Evolutionary conservation across 1,140 invertebrate genomes (phyloP), one percentile per base, ranked within the genome.

Genomic region (Sminthurides bifidus): DNA sequence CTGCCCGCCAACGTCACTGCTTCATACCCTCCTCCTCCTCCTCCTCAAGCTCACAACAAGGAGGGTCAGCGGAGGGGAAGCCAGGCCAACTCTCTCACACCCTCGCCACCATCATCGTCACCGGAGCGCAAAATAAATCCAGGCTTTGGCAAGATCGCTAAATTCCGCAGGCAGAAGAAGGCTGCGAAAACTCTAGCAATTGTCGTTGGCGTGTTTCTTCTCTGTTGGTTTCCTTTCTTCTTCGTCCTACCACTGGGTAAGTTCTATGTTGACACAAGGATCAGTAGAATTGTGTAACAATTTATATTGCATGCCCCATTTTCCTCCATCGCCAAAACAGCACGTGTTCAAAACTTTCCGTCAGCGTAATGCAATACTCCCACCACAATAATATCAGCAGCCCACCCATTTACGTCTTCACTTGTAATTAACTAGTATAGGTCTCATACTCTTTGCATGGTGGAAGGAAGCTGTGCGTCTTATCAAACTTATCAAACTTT

Each of bases 141-240:
- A 5, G 59, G 66, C 14, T 63, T 65, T 41, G 70, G 71, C 48
- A 68, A 68, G 58, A 69, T 76, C 41, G 87, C 87, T 14, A 92
- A 94, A 69, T 92, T 92, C 65, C 84, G 86, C 19, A 86, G 92
- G 69, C 90, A 96, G 69, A 94, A 95, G 71, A 97, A 95, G 70
- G 92, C 92, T 6, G 91, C 91, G 0, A 92, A 94, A 67, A 94
- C 90, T 1, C 72, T 94, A 49, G 90, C 90, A 29, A 92, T 94
- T 65, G 76, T 82, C 26, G 80, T 81, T 6, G 55, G 61, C 8
- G 58, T 59, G 2, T 63, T 63, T 31, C 73, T 84, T 2, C 63
- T 82, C 3, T 84, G 81, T 63, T 85, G 83, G 83, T 76, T 81
- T 46, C 83, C 83, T 1, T 85, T 84, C 67, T 82, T 85, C 67